A percentile compares a stretch with the other conserved stretches of the same genome.
Evolutionary conservation across 2,888 invertebrate species (phyloP).

Genomic region (Papilio protenor): DNA sequence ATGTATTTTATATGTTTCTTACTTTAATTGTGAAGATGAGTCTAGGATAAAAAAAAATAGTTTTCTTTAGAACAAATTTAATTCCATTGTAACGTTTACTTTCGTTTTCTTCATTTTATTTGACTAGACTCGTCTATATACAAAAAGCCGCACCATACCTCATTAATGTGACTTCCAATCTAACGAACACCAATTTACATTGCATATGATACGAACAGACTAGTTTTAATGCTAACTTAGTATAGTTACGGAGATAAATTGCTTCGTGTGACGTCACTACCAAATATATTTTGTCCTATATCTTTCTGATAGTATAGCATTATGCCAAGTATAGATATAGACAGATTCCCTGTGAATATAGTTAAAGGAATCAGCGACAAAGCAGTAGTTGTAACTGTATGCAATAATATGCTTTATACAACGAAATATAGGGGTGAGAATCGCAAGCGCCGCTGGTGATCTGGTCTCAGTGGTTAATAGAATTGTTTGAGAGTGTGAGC

Average conservation of each 20-base stretch:
- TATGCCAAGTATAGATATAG: conserved; percentile 58
- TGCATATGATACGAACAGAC: conserved; percentile 12
- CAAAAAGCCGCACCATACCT: conserved; percentile 46
- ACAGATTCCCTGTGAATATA: conserved; percentile 57
- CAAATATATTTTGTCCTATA: conserved; percentile 61
- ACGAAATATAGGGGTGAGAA: conserved; percentile 57
- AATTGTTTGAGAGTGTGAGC: conserved; percentile 5
- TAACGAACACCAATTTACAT: conserved; percentile 45
- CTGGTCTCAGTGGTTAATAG: conserved; percentile 24
- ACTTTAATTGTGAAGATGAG: conserved; percentile 37
- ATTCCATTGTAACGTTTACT: background rate
- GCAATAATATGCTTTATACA: conserved; percentile 57
- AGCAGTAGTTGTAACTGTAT: conserved; percentile 44
- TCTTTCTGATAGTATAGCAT: conserved; percentile 57
- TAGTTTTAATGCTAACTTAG: conserved; percentile 38
- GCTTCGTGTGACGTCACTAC: conserved; percentile 54
- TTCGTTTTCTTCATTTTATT: background rate
- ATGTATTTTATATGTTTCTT: conserved; percentile 12
- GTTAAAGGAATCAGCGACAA: conserved; percentile 42
- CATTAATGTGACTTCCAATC: conserved; percentile 46
- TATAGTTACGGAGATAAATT: conserved; percentile 29
- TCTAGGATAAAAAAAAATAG: conserved; percentile 1
- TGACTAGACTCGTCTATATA: conserved; percentile 39
- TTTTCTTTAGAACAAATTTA: background rate
- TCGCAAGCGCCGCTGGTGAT: conserved; percentile 37